phyloP scores from a whole-genome alignment of 1,140 invertebrate species.

The Drosophila persimilis region DNA sequence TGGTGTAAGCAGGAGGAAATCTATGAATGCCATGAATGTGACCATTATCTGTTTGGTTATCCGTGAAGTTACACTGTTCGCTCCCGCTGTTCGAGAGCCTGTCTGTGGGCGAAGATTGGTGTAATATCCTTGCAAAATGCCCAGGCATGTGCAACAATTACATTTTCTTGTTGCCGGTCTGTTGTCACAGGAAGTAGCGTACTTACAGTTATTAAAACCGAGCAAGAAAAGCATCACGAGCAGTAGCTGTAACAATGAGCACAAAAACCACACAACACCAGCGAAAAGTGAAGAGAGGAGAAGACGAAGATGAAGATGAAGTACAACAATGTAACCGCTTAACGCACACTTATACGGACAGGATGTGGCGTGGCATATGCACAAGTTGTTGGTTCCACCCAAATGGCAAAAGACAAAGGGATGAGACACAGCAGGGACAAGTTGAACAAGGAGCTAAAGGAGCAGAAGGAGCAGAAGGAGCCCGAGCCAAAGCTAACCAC shows the following conservation, averaged over 20 bases:
- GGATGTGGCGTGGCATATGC: constrained; percentile 56
- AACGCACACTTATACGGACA: constrained; percentile 56
- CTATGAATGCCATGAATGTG: constrained; percentile 3
- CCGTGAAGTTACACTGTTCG: too few relatives aligned
- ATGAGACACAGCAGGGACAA: constrained; percentile 30
- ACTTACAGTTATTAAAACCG: constrained; percentile 73
- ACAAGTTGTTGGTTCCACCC: constrained; percentile 46
- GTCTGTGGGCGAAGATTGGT: constrained; percentile 13
- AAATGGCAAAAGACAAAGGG: constrained; percentile 40
- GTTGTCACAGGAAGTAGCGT: constrained; percentile 65
- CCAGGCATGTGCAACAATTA: constrained; percentile 68
- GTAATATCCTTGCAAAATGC: constrained; percentile 52
- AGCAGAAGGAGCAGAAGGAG: constrained; percentile 1
- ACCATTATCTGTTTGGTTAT: constrained; percentile 16
- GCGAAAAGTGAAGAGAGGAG: constrained; percentile 16
- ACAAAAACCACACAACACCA: constrained; percentile 30
- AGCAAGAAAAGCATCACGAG: constrained; percentile 27
- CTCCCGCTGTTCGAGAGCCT: constrained; percentile 28
- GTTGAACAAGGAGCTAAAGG: neutral
- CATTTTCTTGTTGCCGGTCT: constrained; percentile 52
- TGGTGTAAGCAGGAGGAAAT: constrained; percentile 1
- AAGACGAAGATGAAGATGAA: too few relatives aligned
- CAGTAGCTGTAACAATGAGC: constrained; percentile 30
- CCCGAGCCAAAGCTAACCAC: constrained; percentile 55
- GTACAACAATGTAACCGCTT: constrained; percentile 74